Base-by-base conservation (phyloP, 2,888 invertebrate genomes). In the Dryobotodes eremita region DNA sequence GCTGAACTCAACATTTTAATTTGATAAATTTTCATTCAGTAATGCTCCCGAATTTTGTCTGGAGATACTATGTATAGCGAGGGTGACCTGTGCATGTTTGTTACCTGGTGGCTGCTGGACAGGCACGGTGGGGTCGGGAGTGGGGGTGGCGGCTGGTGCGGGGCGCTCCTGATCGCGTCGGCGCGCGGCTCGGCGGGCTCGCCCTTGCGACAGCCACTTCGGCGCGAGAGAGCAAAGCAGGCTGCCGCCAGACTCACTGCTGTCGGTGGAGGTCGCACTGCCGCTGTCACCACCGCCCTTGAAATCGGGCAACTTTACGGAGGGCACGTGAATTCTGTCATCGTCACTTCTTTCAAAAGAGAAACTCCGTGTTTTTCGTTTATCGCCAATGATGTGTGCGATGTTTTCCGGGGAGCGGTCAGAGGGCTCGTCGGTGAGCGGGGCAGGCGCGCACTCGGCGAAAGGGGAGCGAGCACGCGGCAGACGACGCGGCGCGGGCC, bases 171-270 rank as follows among this genome's bases (percentile, higher is more conserved):
- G 80, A 89, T 89, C 82, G 92, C 91, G 83, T 53, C 84, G 78
- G 36, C 89, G 85, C 15, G 61, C 85, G 62, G 80, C 86, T 8
- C 91, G 86, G 42, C 89, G 83, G 42, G 81, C 84, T 46, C 90
- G 91, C 69, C 91, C 86, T 71, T 85, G 92, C 69, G 93, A 91
- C 83, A 95, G 91, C 96, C 96, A 96, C 86, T 93, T 92, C 75
- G 96, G 94, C 82, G 96, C 94, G 84, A 95, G 91, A 83, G 95
- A 90, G 90, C 95, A 95, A 89, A 96, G 89, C 91, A 94, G 89
- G 83, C 94, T 92, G 85, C 94, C 93, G 71, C 92, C 94, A 23
- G 94, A 94, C 86, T 94, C 95, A 72, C 94, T 94, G 86, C 95
- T 94, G 86, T 92, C 93, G 84, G 95, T 94, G 79, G 93, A 94